phyloP scores from a whole-genome alignment of 2,888 invertebrate genomes.

The Serrognathus titanus region DNA sequence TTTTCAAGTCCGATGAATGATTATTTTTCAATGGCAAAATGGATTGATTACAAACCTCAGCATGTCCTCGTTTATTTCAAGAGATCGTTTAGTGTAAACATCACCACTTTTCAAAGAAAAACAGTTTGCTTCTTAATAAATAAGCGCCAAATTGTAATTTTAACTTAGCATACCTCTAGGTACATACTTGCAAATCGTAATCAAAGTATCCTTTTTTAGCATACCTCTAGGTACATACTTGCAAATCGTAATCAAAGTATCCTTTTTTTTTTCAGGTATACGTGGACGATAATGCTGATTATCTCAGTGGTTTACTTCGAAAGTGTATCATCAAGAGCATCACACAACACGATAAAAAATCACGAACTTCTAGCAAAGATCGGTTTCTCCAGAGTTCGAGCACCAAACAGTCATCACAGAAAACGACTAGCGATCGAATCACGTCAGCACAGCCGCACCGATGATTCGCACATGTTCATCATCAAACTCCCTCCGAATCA shows the following conservation, averaged over 20 bases:
- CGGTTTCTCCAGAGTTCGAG: constrained; percentile 69
- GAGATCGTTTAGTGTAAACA: too few species aligned
- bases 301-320: constrained; percentile 21
- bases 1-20: too few species aligned
- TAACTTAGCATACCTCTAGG: too few species aligned
- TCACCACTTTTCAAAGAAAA: too few species aligned
- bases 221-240: too few species aligned
- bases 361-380: constrained; percentile 70
- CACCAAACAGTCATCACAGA: constrained; percentile 74
- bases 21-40: too few species aligned
- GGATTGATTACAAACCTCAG: too few species aligned
- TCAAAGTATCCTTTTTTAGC: too few species aligned
- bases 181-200: too few species aligned
- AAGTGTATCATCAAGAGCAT: background rate
- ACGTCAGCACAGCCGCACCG: constrained; percentile 63
- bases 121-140: too few species aligned
- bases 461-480: constrained; percentile 83
- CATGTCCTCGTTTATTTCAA: too few species aligned
- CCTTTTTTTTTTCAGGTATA: constrained; percentile 33
- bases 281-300: constrained; percentile 23
- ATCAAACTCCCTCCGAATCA: constrained; percentile 83
- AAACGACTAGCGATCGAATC: constrained; percentile 77
- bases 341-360: constrained; percentile 47
- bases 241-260: background rate
- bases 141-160: too few species aligned